Percentiles rank a stretch among this genome's conserved stretches.
Evolutionary conservation across 2,113 vertebrate species (phyloP).

Genomic region (Danio rerio): GRCz12tu NC_133191.1:42975501-42976000

Average conservation of each 20-base stretch:
- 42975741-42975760: conserved; percentile 29
- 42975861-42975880: background rate
- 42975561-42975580: conserved; percentile 22
- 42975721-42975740: conserved; percentile 22
- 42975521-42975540: conserved; percentile 26
- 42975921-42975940: no score
- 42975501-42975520: conserved; percentile 17
- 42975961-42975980: no score
- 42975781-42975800: conserved; percentile 21
- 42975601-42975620: conserved; percentile 23
- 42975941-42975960: no score
- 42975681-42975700: conserved; percentile 35
- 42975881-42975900: background rate
- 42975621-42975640: conserved; percentile 31
- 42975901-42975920: background rate
- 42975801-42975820: conserved; percentile 5
- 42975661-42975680: conserved; percentile 34
- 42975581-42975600: conserved; percentile 11
- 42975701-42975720: conserved; percentile 18
- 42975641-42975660: conserved; percentile 28
- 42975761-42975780: conserved; percentile 7
- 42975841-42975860: background rate
- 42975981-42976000: no score
- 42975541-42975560: background rate
- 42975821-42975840: background rate